Conservation (phyloP, 2,888 invertebrate genomes). For the Melikaiella ostensackeni region DNA sequence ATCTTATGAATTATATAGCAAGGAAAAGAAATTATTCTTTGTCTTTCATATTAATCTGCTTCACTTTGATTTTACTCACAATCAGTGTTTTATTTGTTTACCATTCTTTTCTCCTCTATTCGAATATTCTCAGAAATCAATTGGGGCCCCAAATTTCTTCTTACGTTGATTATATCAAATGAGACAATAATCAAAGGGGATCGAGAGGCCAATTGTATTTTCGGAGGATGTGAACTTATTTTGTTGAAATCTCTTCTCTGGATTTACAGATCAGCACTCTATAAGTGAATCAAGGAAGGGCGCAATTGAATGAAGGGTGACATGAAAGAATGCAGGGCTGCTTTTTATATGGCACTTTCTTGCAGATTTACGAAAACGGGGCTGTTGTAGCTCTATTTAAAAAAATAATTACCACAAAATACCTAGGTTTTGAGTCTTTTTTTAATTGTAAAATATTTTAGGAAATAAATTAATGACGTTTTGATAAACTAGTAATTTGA, state of each 20-base stretch:
- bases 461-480: too few relatives aligned
- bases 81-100: not conserved
- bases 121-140: not conserved
- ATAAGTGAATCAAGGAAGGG: conserved; percentile 54
- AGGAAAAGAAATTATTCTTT: too few relatives aligned
- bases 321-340: conserved; percentile 5
- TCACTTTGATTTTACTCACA: not conserved
- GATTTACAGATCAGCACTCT: conserved; percentile 60
- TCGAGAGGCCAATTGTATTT: conserved; percentile 59
- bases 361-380: not conserved
- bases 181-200: conserved; percentile 50
- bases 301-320: conserved; percentile 40
- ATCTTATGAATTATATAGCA: not conserved
- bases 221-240: conserved; percentile 58
- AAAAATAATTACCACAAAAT: too few relatives aligned
- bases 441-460: too few relatives aligned
- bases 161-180: conserved; percentile 42
- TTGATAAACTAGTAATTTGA: too few relatives aligned
- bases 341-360: not conserved
- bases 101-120: not conserved
- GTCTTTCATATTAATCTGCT: not conserved
- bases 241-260: conserved; percentile 52
- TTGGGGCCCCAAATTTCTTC: conserved; percentile 40
- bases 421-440: too few relatives aligned
- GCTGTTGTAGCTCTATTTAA: not conserved